Conservation (phyloP, 2,797 vertebrate genomes). For the Threskiornis aethiopicus region DNA sequence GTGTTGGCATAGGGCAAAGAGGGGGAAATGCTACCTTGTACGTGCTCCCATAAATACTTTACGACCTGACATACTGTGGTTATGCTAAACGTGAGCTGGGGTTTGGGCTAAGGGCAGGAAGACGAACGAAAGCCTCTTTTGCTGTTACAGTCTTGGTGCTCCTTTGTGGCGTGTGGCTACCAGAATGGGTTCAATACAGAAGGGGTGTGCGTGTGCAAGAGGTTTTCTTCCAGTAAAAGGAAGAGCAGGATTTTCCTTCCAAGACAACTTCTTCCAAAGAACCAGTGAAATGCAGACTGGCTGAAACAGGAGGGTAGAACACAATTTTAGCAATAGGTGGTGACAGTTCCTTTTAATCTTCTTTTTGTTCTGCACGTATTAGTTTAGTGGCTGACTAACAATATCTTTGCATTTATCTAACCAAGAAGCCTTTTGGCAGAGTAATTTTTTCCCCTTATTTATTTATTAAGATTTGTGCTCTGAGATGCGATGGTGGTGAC, state of each 20-base stretch:
- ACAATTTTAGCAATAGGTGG: conserved; percentile 3
- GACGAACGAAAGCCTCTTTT: not conserved
- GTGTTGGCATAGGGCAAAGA: not conserved
- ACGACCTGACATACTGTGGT: rapidly evolving
- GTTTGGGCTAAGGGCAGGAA: not conserved
- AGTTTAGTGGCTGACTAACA: not conserved
- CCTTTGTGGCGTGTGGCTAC: rapidly evolving
- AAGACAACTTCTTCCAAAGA: not conserved
- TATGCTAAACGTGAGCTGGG: rapidly evolving
- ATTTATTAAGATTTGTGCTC: not conserved
- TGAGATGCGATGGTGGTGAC: not conserved
- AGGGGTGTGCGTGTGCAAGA: not conserved
- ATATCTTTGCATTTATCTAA: not conserved
- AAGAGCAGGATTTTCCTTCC: not conserved
- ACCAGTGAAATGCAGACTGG: not conserved
- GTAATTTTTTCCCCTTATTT: not conserved
- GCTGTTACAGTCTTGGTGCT: not conserved
- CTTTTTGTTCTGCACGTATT: not conserved
- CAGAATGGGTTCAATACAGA: not conserved
- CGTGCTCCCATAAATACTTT: not conserved
- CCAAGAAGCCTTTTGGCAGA: not conserved
- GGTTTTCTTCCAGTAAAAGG: not conserved
- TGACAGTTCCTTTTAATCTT: conserved; percentile 24
- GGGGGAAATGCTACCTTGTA: not conserved
- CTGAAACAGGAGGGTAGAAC: not conserved